Percentiles rank a stretch among this genome's conserved stretches.
phyloP scores from a whole-genome alignment of 2,888 invertebrate species.

The Steromphala cineraria region DNA sequence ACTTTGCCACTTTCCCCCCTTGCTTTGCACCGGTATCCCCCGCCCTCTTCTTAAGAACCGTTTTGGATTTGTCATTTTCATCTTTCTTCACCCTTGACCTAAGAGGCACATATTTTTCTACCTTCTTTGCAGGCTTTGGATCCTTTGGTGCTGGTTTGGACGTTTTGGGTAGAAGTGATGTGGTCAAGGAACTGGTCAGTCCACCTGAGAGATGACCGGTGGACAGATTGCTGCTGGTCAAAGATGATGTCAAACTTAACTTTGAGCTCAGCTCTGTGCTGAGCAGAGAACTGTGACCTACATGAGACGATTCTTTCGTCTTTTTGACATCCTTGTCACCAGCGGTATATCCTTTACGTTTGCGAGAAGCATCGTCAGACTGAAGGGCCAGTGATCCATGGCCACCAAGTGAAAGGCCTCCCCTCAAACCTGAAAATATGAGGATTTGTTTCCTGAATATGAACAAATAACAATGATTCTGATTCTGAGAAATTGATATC shows the following conservation, averaged over 20 bases:
- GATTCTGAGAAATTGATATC: too few species aligned
- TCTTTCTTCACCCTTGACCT: neutral
- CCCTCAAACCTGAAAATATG: too few species aligned
- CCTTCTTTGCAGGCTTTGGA: too few species aligned
- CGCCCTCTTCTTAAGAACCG: neutral
- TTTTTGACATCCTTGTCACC: neutral
- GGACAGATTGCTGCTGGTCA: neutral
- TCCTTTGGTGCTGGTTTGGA: neutral
- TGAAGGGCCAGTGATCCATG: neutral
- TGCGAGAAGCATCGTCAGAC: neutral
- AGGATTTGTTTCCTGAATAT: too few species aligned
- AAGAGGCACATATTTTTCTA: neutral
- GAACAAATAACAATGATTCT: too few species aligned
- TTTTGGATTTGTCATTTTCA: neutral
- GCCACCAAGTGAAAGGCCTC: neutral
- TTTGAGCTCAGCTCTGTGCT: neutral
- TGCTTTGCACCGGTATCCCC: neutral
- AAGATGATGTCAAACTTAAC: neutral
- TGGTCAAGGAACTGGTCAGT: neutral
- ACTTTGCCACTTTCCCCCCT: neutral
- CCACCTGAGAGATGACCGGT: neutral
- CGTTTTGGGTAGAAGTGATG: neutral
- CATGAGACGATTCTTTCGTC: neutral
- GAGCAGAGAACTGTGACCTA: neutral
- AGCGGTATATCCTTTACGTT: neutral